Evolutionary conservation across 2,888 invertebrate genomes (phyloP).

Genomic region (Latrodectus elegans): DNA sequence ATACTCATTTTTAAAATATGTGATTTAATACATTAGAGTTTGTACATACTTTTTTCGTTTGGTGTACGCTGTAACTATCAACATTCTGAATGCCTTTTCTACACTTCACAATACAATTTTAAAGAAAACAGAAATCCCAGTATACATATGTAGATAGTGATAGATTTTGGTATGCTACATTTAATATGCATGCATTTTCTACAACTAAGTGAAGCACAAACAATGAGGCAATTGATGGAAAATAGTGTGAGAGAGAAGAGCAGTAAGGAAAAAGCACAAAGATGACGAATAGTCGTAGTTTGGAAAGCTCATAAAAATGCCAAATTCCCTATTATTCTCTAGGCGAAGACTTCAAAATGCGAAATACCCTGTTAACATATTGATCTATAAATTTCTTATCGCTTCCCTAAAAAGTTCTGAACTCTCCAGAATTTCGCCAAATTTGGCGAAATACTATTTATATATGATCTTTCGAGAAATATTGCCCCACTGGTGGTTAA

Average conservation of each 20-base stretch:
- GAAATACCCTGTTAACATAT: conserved; percentile 53
- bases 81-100: no score
- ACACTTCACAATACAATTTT: no score
- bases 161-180: no score
- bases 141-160: no score
- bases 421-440: conserved; percentile 32
- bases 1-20: no score
- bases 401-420: conserved; percentile 10
- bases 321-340: conserved; percentile 40
- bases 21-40: no score
- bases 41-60: no score
- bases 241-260: neutral
- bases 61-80: no score
- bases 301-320: conserved; percentile 50
- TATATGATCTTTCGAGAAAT: conserved; percentile 41
- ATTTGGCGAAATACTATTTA: conserved; percentile 59
- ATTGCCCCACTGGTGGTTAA: conserved; percentile 40
- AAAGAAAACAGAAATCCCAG: no score
- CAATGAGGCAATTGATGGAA: neutral
- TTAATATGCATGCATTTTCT: neutral
- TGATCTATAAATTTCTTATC: conserved; percentile 65
- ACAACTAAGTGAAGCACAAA: neutral
- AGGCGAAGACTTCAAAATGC: conserved; percentile 22
- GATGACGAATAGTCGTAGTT: conserved; percentile 34
- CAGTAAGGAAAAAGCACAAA: neutral